These are phyloP conservation scores for Julus scanicus DNA, from an alignment of 2,888 invertebrate genomes.

Conservation along the genomic window DNA sequence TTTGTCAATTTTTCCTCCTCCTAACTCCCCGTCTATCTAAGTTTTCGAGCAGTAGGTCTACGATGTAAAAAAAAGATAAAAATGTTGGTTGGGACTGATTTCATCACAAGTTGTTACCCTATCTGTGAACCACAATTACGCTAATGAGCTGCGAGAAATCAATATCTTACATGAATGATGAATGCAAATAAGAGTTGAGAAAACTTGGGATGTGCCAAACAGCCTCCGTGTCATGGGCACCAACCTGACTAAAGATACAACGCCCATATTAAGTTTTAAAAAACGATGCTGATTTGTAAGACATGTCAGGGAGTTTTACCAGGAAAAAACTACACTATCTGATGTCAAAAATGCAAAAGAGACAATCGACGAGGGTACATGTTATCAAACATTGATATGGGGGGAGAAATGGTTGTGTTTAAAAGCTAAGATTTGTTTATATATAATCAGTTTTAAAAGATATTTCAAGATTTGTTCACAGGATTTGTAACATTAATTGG, in stretches of 20 bases:
- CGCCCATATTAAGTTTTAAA: too few relatives aligned
- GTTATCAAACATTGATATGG: too few relatives aligned
- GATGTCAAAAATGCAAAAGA: too few relatives aligned
- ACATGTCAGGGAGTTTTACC: too few relatives aligned
- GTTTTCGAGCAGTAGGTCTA: constrained; percentile 13
- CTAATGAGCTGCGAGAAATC: constrained; percentile 53
- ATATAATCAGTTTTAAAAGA: too few relatives aligned
- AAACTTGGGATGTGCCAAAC: neutral
- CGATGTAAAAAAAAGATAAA: constrained; percentile 49
- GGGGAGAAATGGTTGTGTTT: too few relatives aligned
- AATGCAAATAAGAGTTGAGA: constrained; percentile 30
- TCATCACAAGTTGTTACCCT: constrained; percentile 53
- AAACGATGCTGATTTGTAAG: too few relatives aligned
- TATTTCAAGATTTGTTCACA: too few relatives aligned
- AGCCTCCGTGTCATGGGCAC: neutral
- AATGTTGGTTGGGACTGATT: constrained; percentile 52
- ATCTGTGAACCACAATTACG: constrained; percentile 55
- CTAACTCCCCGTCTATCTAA: neutral
- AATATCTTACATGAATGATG: constrained; percentile 53
- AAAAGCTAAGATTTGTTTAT: too few relatives aligned
- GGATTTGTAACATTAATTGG: too few relatives aligned
- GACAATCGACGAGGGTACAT: too few relatives aligned
- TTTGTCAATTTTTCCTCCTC: constrained; percentile 15
- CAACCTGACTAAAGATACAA: neutral
- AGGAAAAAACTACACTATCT: too few relatives aligned